Conservation (phyloP, 2,888 invertebrate species). For the Sinopyrophorus schimmeli region DNA sequence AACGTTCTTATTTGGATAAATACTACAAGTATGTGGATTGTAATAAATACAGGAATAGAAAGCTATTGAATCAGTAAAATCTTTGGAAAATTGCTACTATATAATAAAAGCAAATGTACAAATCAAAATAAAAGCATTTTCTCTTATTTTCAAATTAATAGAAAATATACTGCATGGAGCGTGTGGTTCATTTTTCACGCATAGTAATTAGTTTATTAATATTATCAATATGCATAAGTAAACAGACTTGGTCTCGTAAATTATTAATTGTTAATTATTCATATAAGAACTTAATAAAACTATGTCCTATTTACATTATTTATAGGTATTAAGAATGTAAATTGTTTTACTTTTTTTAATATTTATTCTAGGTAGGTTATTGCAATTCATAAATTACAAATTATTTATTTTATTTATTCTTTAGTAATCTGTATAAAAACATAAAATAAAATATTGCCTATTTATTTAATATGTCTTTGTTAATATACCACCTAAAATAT, state of each 20-base stretch:
- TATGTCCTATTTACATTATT: slow-evolving; percentile 15
- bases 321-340: slow-evolving; percentile 20
- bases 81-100: too few species aligned
- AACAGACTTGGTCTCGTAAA: slow-evolving; percentile 4
- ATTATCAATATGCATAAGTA: slow-evolving; percentile 5
- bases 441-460: slow-evolving; percentile 11
- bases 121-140: too few species aligned
- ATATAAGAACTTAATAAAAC: slow-evolving; percentile 7
- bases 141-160: too few species aligned
- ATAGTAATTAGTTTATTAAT: slow-evolving; percentile 10
- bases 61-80: too few species aligned
- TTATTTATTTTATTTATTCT: slow-evolving; percentile 20
- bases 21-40: too few species aligned
- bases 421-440: slow-evolving; percentile 13
- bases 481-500: too few species aligned
- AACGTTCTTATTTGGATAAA: too few species aligned
- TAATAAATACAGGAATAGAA: too few species aligned
- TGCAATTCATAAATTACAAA: slow-evolving; percentile 1
- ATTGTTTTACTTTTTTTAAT: slow-evolving; percentile 18
- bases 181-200: slow-evolving; percentile 10
- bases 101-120: too few species aligned
- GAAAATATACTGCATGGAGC: too few species aligned
- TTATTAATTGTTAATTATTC: slow-evolving; percentile 12
- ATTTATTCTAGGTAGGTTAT: slow-evolving; percentile 20
- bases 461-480: not conserved